phyloP scores from a whole-genome alignment of 2,888 invertebrate species.

The Cheilosia vulpina region DNA sequence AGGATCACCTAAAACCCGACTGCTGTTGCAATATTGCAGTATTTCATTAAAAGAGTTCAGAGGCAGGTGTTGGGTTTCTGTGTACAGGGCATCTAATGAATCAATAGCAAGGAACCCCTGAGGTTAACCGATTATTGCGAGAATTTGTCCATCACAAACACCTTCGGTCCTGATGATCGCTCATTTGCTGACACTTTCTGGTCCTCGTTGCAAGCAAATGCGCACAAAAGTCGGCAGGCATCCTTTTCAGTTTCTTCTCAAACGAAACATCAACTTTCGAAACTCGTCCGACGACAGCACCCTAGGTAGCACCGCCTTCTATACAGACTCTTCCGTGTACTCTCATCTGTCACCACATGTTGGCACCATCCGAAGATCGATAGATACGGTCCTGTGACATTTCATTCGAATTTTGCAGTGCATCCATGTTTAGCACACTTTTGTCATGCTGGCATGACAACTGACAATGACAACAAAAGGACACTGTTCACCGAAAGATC shows the following conservation, averaged over 20 bases:
- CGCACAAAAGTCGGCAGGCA: conserved; percentile 44
- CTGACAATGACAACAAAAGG: conserved; percentile 46
- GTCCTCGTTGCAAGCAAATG: conserved; percentile 59
- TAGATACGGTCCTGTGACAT: conserved; percentile 60
- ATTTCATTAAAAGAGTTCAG: conserved; percentile 64
- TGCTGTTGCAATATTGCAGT: conserved; percentile 61
- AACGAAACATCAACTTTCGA: conserved; percentile 51
- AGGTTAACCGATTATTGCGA: conserved; percentile 75
- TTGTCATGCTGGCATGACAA: conserved; percentile 66
- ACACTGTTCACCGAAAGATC: conserved; percentile 20
- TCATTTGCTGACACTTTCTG: conserved; percentile 74
- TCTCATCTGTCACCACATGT: conserved; percentile 76
- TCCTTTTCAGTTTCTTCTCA: conserved; percentile 34
- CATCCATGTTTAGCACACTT: conserved; percentile 64
- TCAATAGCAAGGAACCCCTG: conserved; percentile 70
- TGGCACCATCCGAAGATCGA: conserved; percentile 73
- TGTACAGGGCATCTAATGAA: conserved; percentile 29
- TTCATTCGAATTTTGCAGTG: conserved; percentile 53
- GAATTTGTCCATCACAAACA: conserved; percentile 73
- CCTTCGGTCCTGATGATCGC: conserved; percentile 71
- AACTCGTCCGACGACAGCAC: conserved; percentile 67
- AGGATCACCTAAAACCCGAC: conserved; percentile 48
- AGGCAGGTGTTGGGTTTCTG: conserved; percentile 65
- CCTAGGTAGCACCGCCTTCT: conserved; percentile 72
- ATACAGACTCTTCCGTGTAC: conserved; percentile 60